Evolutionary conservation across 2,797 vertebrate species (phyloP).

Genomic region (Champsocephalus gunnari): DNA sequence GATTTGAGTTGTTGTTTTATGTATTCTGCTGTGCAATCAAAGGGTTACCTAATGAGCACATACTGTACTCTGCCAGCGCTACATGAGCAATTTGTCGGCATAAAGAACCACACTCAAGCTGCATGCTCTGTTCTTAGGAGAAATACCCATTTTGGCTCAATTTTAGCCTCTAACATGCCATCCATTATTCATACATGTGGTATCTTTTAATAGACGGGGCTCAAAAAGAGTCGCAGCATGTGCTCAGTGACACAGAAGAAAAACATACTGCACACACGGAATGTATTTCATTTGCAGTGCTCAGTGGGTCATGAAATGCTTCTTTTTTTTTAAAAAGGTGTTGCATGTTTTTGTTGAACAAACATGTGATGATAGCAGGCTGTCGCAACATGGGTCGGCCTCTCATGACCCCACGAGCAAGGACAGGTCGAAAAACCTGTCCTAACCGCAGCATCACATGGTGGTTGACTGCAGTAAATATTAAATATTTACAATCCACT

Average conservation of each 20-base stretch:
- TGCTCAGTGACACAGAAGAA: constrained; percentile 71
- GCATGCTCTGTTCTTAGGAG: constrained; percentile 25
- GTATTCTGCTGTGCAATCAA: constrained; percentile 2
- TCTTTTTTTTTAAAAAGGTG: constrained; percentile 3
- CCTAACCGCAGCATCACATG: constrained; percentile 47
- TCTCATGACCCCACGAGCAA: constrained; percentile 23
- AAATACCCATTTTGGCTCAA: constrained; percentile 52
- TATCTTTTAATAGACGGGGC: constrained; percentile 69
- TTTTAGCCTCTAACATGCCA: constrained; percentile 59
- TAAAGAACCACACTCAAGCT: constrained; percentile 15
- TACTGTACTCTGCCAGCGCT: background rate
- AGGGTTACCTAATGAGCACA: constrained; percentile 31
- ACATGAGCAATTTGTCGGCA: constrained; percentile 1
- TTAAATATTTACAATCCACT: constrained; percentile 68
- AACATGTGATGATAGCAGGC: constrained; percentile 8
- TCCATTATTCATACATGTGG: constrained; percentile 75
- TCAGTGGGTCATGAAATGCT: constrained; percentile 49
- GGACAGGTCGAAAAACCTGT: constrained; percentile 42
- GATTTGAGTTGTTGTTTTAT: constrained; percentile 4
- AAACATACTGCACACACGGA: constrained; percentile 30
- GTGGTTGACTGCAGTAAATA: constrained; percentile 52
- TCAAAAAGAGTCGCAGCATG: constrained; percentile 66
- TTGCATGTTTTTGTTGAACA: constrained; percentile 39
- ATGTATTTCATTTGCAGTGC: constrained; percentile 42
- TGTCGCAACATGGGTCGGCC: background rate